These are phyloP conservation scores for Ypsolopha sequella DNA, from an alignment of 2,888 invertebrate genomes.

Conservation along the genomic window DNA sequence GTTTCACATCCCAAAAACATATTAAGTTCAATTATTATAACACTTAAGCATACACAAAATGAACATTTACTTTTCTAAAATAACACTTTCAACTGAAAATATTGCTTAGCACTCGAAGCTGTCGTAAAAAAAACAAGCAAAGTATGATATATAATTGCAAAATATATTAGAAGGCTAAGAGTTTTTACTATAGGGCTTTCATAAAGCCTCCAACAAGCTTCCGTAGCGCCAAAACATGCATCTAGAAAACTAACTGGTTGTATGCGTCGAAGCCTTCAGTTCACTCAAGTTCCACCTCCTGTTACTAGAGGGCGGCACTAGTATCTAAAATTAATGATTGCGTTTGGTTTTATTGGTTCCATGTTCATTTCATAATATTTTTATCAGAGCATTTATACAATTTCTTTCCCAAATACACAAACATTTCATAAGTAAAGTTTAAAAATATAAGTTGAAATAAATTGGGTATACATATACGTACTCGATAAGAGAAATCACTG, in stretches of 20 bases:
- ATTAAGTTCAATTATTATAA: too few species aligned
- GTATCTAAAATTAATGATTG: slow-evolving; percentile 15
- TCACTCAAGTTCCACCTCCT: slow-evolving; percentile 28
- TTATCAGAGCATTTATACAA: too few species aligned
- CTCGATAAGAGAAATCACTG: too few species aligned
- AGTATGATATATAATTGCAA: background rate
- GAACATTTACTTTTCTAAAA: too few species aligned
- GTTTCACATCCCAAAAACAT: too few species aligned
- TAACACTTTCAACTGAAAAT: too few species aligned
- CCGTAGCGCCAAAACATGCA: slow-evolving; percentile 31
- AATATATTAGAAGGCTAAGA: background rate
- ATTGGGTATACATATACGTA: too few species aligned
- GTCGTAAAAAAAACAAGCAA: background rate
- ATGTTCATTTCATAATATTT: too few species aligned
- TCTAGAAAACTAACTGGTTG: slow-evolving; percentile 27
- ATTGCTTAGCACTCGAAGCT: background rate
- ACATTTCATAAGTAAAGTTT: too few species aligned
- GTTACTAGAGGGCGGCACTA: slow-evolving; percentile 41
- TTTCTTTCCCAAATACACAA: too few species aligned
- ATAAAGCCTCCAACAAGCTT: background rate
- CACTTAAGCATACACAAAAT: too few species aligned
- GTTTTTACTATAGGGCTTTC: background rate
- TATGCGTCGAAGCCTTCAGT: slow-evolving; percentile 47
- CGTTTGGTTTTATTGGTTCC: background rate
- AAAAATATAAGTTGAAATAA: too few species aligned